phyloP scores from a whole-genome alignment of 2,888 invertebrate species.

The Loripinus fragilis region DNA sequence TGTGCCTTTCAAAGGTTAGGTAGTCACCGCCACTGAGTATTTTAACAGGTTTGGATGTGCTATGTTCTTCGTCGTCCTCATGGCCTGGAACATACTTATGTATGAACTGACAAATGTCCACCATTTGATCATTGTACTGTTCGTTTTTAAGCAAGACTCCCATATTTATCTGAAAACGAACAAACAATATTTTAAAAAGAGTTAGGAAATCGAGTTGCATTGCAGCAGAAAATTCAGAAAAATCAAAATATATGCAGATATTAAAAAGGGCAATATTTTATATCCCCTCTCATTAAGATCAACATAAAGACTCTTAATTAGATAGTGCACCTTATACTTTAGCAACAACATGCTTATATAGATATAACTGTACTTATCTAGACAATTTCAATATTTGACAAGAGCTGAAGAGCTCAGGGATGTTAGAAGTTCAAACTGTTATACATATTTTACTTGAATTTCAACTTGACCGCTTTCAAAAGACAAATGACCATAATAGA shows the following conservation, averaged over 20 bases:
- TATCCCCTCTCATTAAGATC: neutral
- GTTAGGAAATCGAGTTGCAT: neutral
- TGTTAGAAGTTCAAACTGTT: too few species aligned
- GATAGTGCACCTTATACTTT: neutral
- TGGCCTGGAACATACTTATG: constrained; percentile 41
- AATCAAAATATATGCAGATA: neutral
- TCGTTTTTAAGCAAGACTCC: constrained; percentile 46
- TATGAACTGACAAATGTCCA: constrained; percentile 40
- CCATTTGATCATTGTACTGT: constrained; percentile 42
- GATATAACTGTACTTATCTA: too few species aligned
- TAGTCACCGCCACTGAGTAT: too few species aligned
- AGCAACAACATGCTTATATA: too few species aligned
- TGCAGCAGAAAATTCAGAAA: neutral
- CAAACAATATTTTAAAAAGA: neutral
- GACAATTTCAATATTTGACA: too few species aligned
- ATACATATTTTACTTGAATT: too few species aligned
- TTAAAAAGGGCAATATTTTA: too few species aligned
- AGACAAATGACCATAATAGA: too few species aligned
- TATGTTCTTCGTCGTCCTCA: constrained; percentile 26
- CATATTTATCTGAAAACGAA: constrained; percentile 26
- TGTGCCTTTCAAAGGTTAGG: constrained; percentile 34
- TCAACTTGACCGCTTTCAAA: too few species aligned
- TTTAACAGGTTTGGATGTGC: constrained; percentile 22
- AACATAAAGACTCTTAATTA: neutral
- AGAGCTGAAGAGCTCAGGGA: too few species aligned